Evolutionary conservation across 1,140 invertebrate species (phyloP).

Genomic region (Patella vulgata): DNA sequence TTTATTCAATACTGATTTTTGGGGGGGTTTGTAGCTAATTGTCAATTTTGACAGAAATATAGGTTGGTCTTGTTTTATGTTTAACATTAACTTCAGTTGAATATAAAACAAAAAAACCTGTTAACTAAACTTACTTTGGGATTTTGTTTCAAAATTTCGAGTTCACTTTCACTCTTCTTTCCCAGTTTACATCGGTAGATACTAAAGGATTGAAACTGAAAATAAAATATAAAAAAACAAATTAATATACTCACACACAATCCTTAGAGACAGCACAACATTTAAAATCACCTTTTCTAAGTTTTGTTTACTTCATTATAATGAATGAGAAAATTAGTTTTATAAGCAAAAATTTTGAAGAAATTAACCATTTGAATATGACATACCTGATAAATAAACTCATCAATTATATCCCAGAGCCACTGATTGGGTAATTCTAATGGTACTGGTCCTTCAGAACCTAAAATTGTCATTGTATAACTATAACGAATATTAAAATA

Average conservation of each 20-base stretch:
- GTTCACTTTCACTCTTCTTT: slow-evolving; percentile 81
- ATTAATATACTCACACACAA: too few species aligned
- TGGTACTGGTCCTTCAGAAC: slow-evolving; percentile 86
- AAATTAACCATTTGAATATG: background rate
- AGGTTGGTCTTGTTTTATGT: too few species aligned
- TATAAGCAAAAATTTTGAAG: background rate
- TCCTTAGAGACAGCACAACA: slow-evolving; percentile 10
- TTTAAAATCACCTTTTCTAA: background rate
- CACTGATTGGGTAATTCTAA: slow-evolving; percentile 97
- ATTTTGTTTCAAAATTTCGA: slow-evolving; percentile 80
- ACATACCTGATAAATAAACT: slow-evolving; percentile 77
- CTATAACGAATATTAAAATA: too few species aligned
- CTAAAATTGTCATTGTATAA: too few species aligned
- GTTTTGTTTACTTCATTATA: background rate
- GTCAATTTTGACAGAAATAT: too few species aligned
- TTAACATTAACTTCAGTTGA: too few species aligned
- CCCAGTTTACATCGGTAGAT: slow-evolving; percentile 90
- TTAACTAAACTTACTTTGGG: slow-evolving; percentile 82
- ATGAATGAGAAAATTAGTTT: background rate
- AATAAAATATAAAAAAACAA: slow-evolving; percentile 71
- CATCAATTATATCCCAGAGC: slow-evolving; percentile 99
- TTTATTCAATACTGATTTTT: too few species aligned
- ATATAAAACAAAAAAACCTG: too few species aligned
- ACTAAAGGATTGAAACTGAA: slow-evolving; percentile 95
- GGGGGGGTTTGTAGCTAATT: too few species aligned